Evolutionary conservation across 2,888 invertebrate genomes (phyloP).

Genomic region (Tetramorium bicarinatum): DNA sequence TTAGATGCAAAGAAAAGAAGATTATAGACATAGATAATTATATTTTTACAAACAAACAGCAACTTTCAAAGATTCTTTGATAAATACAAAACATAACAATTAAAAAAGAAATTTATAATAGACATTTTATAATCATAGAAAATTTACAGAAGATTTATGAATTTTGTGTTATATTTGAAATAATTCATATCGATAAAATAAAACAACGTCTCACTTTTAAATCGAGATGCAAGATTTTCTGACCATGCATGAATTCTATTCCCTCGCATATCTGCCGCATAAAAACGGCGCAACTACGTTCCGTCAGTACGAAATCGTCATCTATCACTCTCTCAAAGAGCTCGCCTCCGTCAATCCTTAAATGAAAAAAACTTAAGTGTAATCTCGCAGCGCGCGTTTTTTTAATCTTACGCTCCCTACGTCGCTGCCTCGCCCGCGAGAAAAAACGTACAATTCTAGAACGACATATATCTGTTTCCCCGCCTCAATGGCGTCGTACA

Average conservation of each 20-base stretch:
- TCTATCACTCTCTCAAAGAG: constrained; percentile 99
- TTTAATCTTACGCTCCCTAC: constrained; percentile 19
- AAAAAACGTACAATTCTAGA: constrained; percentile 96
- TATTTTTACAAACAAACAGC: neutral
- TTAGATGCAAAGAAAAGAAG: neutral
- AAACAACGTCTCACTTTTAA: constrained; percentile 92
- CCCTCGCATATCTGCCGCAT: constrained; percentile 99
- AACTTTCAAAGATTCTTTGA: neutral
- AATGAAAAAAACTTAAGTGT: constrained; percentile 32
- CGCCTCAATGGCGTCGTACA: constrained; percentile 98
- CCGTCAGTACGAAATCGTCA: constrained; percentile 98
- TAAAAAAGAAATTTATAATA: neutral
- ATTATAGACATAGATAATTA: neutral
- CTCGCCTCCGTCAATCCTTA: constrained; percentile 98
- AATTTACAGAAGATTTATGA: no score
- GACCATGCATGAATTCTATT: constrained; percentile 98
- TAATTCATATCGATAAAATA: neutral
- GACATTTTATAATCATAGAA: neutral
- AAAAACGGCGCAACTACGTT: constrained; percentile 98
- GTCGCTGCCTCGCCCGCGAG: neutral
- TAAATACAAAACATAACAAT: neutral
- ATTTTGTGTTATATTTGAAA: neutral
- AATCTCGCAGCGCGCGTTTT: constrained; percentile 12
- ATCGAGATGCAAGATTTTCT: constrained; percentile 98
- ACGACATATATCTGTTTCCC: constrained; percentile 98